phyloP scores from a whole-genome alignment of 2,113 vertebrate species.

The Heptranchias perlo region DNA sequence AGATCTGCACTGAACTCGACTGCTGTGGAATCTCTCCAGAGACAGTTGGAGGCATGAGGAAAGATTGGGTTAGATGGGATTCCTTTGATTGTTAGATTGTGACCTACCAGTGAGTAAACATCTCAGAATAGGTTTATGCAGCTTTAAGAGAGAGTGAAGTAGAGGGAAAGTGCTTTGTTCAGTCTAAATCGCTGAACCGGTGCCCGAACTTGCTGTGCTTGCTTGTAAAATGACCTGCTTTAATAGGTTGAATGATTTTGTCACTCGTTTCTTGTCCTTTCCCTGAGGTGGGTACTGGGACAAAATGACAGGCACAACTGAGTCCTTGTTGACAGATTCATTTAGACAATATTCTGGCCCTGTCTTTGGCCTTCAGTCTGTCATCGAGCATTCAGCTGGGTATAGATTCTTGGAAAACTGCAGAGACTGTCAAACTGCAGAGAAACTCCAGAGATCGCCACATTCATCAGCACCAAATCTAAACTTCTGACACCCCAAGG shows the following conservation, averaged over 20 bases:
- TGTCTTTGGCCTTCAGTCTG: slow-evolving; percentile 40
- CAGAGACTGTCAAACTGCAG: background rate
- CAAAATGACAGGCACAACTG: slow-evolving; percentile 48
- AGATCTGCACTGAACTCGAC: background rate
- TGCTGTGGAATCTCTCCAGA: background rate
- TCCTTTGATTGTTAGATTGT: background rate
- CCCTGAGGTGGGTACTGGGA: slow-evolving; percentile 38
- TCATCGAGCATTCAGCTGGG: slow-evolving; percentile 51
- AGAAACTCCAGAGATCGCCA: slow-evolving; percentile 32
- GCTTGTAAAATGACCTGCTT: slow-evolving; percentile 30
- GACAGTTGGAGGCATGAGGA: slow-evolving; percentile 2
- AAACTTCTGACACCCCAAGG: background rate
- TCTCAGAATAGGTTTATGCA: background rate
- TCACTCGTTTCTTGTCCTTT: slow-evolving; percentile 36
- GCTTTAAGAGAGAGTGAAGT: background rate
- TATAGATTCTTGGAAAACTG: slow-evolving; percentile 38
- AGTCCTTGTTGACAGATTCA: slow-evolving; percentile 49
- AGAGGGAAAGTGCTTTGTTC: slow-evolving; percentile 35
- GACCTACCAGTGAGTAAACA: background rate
- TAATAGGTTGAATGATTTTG: slow-evolving; percentile 40
- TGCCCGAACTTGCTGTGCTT: background rate
- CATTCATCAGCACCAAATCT: slow-evolving; percentile 43
- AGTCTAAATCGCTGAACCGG: background rate
- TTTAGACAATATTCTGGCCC: slow-evolving; percentile 44
- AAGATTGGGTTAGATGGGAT: background rate